phyloP scores from a whole-genome alignment of 1,140 invertebrate species.

The Leptopilina boulardi region DNA sequence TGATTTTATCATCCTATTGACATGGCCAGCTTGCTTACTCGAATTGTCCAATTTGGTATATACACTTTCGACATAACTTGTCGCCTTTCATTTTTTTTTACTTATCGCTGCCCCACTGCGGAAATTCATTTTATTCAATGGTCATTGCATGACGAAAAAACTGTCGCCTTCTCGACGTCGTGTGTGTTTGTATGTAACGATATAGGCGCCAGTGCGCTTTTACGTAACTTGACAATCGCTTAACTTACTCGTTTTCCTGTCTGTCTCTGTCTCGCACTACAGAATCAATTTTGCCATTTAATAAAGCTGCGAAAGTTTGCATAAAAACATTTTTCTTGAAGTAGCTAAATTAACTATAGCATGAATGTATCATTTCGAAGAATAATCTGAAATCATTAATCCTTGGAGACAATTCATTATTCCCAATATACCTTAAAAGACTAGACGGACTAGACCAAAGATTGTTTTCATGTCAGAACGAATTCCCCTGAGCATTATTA shows the following conservation, averaged over 20 bases:
- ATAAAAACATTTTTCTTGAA: too few species aligned
- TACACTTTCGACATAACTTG: neutral
- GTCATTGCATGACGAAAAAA: neutral
- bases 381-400: too few species aligned
- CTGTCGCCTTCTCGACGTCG: neutral
- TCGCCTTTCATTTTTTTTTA: neutral
- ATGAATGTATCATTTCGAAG: too few species aligned
- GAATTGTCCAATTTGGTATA: neutral
- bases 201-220: conserved; percentile 62
- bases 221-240: conserved; percentile 63
- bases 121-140: neutral
- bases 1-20: conserved; percentile 1
- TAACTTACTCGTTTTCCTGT: conserved; percentile 51
- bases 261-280: conserved; percentile 27
- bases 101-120: neutral
- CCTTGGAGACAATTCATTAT: too few species aligned
- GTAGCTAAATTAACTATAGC: too few species aligned
- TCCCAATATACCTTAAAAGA: too few species aligned
- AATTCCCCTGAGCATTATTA: neutral
- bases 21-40: neutral
- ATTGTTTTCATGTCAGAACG: neutral
- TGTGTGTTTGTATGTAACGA: conserved; percentile 35
- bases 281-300: neutral
- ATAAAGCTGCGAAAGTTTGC: too few species aligned
- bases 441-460: too few species aligned